Conservation (phyloP, 2,113 vertebrate species). For the Choloepus hoffmanni region DNA sequence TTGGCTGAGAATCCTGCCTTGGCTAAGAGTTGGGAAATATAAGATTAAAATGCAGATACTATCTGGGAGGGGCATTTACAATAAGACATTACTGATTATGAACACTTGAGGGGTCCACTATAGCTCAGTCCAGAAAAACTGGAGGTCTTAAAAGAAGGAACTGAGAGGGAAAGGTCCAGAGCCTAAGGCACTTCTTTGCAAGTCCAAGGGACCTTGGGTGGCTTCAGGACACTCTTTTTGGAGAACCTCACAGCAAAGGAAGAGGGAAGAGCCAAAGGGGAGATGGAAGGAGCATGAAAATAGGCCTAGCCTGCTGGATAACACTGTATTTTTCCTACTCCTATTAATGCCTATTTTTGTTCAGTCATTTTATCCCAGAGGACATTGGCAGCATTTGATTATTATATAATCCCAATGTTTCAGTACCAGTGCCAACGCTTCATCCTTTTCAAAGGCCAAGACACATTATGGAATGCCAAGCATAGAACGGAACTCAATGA, state of each 20-base stretch:
- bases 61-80: neutral
- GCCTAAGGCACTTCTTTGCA: neutral
- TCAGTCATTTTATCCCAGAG: conserved; percentile 54
- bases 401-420: conserved; percentile 27
- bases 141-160: neutral
- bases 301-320: neutral
- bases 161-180: neutral
- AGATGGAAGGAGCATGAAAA: neutral
- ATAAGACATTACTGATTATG: neutral
- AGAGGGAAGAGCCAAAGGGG: too few relatives aligned
- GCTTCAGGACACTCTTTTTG: neutral
- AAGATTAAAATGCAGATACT: neutral
- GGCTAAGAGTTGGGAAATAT: neutral
- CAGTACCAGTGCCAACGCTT: neutral
- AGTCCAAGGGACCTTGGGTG: neutral
- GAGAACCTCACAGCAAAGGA: neutral
- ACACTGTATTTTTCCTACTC: neutral
- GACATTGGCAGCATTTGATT: neutral
- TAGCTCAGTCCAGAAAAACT: neutral
- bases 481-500: neutral
- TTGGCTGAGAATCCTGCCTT: neutral
- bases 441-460: conserved; percentile 29
- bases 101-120: neutral
- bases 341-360: conserved; percentile 53
- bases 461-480: neutral